These are phyloP conservation scores for Probaryconus sp. DNA, from an alignment of 1,140 invertebrate genomes.

Conservation along the genomic window DNA sequence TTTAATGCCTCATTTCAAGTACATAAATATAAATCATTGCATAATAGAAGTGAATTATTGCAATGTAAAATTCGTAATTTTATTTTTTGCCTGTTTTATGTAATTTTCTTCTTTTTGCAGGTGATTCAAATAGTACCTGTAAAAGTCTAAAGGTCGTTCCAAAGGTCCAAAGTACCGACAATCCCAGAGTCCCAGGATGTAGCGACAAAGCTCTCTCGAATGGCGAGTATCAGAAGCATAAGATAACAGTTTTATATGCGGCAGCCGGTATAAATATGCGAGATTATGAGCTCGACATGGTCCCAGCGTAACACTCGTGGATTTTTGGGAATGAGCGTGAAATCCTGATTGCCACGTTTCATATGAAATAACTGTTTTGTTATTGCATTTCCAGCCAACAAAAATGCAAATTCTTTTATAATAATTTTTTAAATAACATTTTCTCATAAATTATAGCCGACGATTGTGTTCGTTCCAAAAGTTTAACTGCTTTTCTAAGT, in stretches of 20 bases:
- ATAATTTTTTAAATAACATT: neutral
- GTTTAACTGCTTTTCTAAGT: neutral
- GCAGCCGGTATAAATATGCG: conserved; percentile 67
- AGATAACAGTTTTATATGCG: conserved; percentile 70
- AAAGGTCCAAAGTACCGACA: conserved; percentile 57
- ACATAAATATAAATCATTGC: conserved; percentile 42
- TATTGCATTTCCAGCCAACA: conserved; percentile 20
- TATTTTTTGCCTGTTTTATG: conserved; percentile 36
- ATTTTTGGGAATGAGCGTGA: conserved; percentile 57
- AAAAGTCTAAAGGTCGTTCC: conserved; percentile 50
- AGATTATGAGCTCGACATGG: conserved; percentile 67
- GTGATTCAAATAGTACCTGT: conserved; percentile 41
- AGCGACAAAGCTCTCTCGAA: conserved; percentile 54
- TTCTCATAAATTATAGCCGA: neutral
- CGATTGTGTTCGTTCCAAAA: too few relatives aligned
- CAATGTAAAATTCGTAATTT: conserved; percentile 43
- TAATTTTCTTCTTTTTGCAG: conserved; percentile 41
- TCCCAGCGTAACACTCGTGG: conserved; percentile 53
- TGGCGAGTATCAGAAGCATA: conserved; percentile 63
- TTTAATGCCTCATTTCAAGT: conserved; percentile 36
- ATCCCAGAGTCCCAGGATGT: conserved; percentile 50
- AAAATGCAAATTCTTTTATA: conserved; percentile 11
- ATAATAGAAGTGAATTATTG: conserved; percentile 45
- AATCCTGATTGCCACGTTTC: conserved; percentile 40
- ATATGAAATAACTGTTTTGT: conserved; percentile 46